A percentile compares a stretch with the other conserved stretches of the same genome.
Evolutionary conservation across 1,140 invertebrate species (phyloP).

Genomic region (Mactra quadrangularis): DNA sequence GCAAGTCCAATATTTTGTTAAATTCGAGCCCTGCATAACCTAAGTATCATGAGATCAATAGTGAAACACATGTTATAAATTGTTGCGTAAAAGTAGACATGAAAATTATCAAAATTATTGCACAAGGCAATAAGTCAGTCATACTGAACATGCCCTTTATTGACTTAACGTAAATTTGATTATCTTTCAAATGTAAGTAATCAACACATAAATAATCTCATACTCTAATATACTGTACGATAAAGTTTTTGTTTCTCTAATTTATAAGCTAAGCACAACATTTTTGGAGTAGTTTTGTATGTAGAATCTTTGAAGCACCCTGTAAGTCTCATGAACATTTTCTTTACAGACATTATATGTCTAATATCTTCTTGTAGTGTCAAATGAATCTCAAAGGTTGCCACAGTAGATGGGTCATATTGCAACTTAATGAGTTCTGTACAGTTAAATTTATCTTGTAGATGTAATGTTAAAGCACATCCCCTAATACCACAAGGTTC

Average conservation of each 20-base stretch:
- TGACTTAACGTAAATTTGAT: too few species aligned
- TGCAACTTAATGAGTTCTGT: slow-evolving; percentile 87
- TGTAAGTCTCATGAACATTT: slow-evolving; percentile 72
- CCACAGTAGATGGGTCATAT: slow-evolving; percentile 91
- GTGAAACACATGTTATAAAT: too few species aligned
- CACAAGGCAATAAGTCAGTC: too few species aligned
- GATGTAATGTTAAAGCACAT: slow-evolving; percentile 80
- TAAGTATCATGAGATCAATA: too few species aligned
- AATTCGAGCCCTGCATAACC: too few species aligned
- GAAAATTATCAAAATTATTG: too few species aligned
- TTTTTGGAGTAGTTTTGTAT: slow-evolving; percentile 88
- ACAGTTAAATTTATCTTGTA: slow-evolving; percentile 71
- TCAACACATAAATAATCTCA: too few species aligned
- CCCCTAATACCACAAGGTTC: slow-evolving; percentile 92
- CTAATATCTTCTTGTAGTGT: slow-evolving; percentile 92
- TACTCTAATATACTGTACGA: slow-evolving; percentile 82
- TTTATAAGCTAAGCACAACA: slow-evolving; percentile 92
- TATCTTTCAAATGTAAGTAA: too few species aligned
- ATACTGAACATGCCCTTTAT: too few species aligned
- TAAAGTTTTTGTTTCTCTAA: slow-evolving; percentile 94
- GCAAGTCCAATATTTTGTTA: too few species aligned
- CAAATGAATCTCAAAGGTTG: slow-evolving; percentile 93
- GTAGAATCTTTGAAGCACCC: slow-evolving; percentile 89
- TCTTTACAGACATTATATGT: slow-evolving; percentile 90
- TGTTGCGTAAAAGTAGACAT: too few species aligned